Evolutionary conservation across 2,888 invertebrate species (phyloP).

Genomic region (Autographa pulchrina): DNA sequence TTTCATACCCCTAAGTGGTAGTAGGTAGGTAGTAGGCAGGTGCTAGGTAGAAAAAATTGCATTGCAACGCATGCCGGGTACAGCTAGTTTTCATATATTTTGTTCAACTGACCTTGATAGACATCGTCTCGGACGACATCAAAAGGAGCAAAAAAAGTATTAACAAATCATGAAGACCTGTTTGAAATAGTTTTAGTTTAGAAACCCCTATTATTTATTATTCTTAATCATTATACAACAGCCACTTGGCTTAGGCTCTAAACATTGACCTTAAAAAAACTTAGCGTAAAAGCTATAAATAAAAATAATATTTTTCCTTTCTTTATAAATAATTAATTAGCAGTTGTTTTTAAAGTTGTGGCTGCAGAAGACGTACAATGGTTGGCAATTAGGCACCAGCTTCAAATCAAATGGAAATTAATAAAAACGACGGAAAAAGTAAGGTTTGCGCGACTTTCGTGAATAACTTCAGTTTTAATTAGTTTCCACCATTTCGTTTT

Average conservation of each 20-base stretch:
- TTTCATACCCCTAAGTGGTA: no score
- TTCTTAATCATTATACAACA: no score
- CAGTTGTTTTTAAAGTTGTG: conserved; percentile 57
- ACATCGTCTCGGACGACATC: no score
- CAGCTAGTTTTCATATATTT: no score
- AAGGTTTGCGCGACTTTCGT: conserved; percentile 27
- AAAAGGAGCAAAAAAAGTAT: no score
- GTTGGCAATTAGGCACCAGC: conserved; percentile 46
- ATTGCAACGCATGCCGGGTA: no score
- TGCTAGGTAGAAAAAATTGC: no score
- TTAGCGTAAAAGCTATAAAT: not conserved
- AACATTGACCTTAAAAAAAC: not conserved
- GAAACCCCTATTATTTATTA: no score
- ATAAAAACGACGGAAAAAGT: conserved; percentile 23
- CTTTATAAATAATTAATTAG: conserved; percentile 49
- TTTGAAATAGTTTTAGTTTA: no score
- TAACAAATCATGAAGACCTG: no score
- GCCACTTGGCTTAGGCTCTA: not conserved
- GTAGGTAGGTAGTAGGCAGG: no score
- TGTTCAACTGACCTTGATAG: no score
- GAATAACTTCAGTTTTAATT: conserved; percentile 50
- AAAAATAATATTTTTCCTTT: conserved; percentile 15
- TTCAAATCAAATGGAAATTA: conserved; percentile 41
- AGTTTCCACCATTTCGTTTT: conserved; percentile 27
- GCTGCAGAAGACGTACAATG: conserved; percentile 57